Base-by-base conservation (phyloP, 2,888 invertebrate genomes). In the Drosophila mimetica region DNA sequence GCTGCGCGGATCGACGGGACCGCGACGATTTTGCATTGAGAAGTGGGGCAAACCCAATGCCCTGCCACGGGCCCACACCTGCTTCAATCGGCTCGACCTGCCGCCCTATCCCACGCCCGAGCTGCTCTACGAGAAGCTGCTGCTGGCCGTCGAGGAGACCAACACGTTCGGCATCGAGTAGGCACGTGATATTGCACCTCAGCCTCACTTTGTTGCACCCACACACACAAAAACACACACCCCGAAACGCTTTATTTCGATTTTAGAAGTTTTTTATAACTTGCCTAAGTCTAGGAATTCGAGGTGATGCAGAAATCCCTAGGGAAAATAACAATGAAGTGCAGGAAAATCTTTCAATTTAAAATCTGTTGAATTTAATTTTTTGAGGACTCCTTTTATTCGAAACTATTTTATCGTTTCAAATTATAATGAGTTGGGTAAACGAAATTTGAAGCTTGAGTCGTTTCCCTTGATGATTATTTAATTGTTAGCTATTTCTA, bases 11-110 rank as follows among this genome's bases (percentile, higher is more conserved):
- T 98, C 97, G 7, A 98, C 98, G 44, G 99, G 99, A 1, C 98
- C 98, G 37, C 94, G 98, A 14, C 96, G 98, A 84, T 99, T 98
- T 93, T 98, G 98, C 92, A 96, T 98, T 83, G 98, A 99, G 92
- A 98, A 98, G 91, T 98, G 98, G 98, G 98, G 98, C 72, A 96
- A 97, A 90, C 96, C 97, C 32, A 97, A 97, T 91, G 97, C 97
- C 84, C 93, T 98, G 85, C 98, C 98, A 22, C 94, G 98, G 77
- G 98, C 99, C 1, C 99, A 99, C 92, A 99, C 99, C 4, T 99
- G 99, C 93, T 99, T 99, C 93, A 99, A 99, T 93, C 94, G 99
- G 2, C 75, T 99, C 86, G 99, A 99, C 93, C 93, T 99, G 76
- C 99, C 99, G 57, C 97, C 98, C 1, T 99, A 99, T 93, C 97